phyloP scores from a whole-genome alignment of 2,888 invertebrate species.

The Pycnomerus fuliginosus region DNA sequence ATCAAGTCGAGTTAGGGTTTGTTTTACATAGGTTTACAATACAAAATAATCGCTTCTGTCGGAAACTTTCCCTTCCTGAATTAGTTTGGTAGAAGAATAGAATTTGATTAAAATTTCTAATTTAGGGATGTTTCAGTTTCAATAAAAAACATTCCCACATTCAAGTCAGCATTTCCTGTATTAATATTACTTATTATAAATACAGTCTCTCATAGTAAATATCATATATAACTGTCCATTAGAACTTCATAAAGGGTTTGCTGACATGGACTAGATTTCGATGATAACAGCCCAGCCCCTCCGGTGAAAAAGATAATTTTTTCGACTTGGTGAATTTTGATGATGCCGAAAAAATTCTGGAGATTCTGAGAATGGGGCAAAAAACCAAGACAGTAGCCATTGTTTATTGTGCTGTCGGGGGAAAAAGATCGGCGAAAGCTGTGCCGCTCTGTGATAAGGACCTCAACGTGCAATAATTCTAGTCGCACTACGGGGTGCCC shows the following conservation, averaged over 20 bases:
- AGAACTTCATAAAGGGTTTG: too few species aligned
- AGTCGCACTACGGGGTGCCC: constrained; percentile 13
- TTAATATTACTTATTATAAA: too few species aligned
- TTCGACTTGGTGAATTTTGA: constrained; percentile 14
- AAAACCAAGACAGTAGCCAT: constrained; percentile 23
- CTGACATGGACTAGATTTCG: too few species aligned
- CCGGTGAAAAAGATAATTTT: constrained; percentile 8
- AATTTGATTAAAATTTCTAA: too few species aligned
- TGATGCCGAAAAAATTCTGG: too few species aligned
- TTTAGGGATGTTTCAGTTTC: not conserved
- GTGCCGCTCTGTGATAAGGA: constrained; percentile 23
- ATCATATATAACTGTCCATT: constrained; percentile 13
- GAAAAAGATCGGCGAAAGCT: constrained; percentile 26
- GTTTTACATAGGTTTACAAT: constrained; percentile 16
- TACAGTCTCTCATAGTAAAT: constrained; percentile 20
- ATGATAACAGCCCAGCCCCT: too few species aligned
- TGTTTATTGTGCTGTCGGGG: constrained; percentile 24
- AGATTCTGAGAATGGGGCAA: constrained; percentile 11
- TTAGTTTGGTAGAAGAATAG: constrained; percentile 5
- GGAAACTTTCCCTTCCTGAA: constrained; percentile 3
- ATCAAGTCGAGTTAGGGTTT: too few species aligned
- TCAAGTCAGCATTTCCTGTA: constrained; percentile 4
- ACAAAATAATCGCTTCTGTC: constrained; percentile 12
- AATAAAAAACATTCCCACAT: constrained; percentile 12
- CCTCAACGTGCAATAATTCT: constrained; percentile 27